Conservation (phyloP, 2,113 vertebrate genomes). For the Hassar affinis region DNA sequence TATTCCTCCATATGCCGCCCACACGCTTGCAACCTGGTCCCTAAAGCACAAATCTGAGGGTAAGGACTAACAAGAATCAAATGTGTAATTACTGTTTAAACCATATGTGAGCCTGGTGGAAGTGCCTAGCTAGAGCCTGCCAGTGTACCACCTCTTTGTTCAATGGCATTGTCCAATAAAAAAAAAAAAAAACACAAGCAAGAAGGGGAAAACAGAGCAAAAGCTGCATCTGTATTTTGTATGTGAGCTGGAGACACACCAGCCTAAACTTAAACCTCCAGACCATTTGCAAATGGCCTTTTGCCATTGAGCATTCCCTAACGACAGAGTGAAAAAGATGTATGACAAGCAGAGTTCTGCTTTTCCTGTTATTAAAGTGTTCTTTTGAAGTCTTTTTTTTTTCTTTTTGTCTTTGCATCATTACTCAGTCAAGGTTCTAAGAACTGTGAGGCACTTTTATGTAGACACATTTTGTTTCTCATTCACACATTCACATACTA, state of each 20-base stretch:
- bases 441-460: conserved; percentile 99
- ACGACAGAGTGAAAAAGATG: conserved; percentile 3
- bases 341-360: conserved; percentile 35
- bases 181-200: conserved; percentile 36
- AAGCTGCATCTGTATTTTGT: conserved; percentile 44
- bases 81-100: conserved; percentile 20
- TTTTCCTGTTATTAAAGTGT: conserved; percentile 26
- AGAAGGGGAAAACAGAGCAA: conserved; percentile 59
- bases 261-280: conserved; percentile 31
- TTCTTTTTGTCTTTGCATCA: conserved; percentile 65
- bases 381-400: background rate
- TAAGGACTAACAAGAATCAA: background rate
- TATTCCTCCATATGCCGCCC: background rate
- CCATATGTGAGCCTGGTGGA: conserved; percentile 8
- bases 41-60: background rate
- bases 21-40: background rate
- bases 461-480: conserved; percentile 84
- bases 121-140: conserved; percentile 6
- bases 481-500: conserved; percentile 61
- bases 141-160: conserved; percentile 1
- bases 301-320: conserved; percentile 4
- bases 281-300: conserved; percentile 38
- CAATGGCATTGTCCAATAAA: conserved; percentile 18
- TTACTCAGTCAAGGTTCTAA: conserved; percentile 88
- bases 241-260: conserved; percentile 20